Evolutionary conservation across 2,113 vertebrate genomes (phyloP).

Genomic region (Puntigrus tetrazona): DNA sequence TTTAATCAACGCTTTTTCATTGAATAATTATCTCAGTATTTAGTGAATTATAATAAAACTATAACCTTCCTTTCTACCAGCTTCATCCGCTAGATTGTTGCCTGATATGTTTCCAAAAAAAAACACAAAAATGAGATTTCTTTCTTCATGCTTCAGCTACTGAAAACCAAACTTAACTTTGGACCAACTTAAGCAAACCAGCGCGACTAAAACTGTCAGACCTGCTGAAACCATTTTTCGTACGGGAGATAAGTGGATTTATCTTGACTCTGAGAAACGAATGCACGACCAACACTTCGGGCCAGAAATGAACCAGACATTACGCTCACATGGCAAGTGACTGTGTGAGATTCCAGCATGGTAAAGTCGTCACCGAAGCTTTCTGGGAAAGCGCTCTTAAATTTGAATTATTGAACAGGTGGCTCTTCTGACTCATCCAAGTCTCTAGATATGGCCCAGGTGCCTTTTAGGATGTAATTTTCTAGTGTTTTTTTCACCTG

Average conservation of each 20-base stretch:
- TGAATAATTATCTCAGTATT: no score
- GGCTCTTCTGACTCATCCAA: slow-evolving; percentile 1
- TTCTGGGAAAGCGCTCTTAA: slow-evolving; percentile 12
- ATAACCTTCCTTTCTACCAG: no score
- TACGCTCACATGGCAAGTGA: slow-evolving; percentile 20
- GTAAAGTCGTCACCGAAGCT: neutral
- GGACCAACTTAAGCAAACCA: neutral
- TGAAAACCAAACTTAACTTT: neutral
- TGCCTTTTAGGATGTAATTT: neutral
- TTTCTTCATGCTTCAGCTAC: no score
- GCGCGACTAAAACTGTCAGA: neutral
- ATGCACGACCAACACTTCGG: slow-evolving; percentile 2
- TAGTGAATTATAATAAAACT: no score
- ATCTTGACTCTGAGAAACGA: neutral
- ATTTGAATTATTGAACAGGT: neutral
- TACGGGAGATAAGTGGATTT: neutral
- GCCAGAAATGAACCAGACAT: slow-evolving; percentile 13
- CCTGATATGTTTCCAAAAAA: no score
- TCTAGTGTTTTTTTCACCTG: neutral
- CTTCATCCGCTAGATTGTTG: no score
- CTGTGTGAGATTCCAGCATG: neutral
- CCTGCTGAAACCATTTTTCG: neutral
- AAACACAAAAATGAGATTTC: no score
- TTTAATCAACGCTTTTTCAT: no score
- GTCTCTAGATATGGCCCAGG: neutral